These are phyloP conservation scores for Sterrhoptilus dennistouni DNA, from an alignment of 2,113 vertebrate genomes.

Conservation along the genomic window DNA sequence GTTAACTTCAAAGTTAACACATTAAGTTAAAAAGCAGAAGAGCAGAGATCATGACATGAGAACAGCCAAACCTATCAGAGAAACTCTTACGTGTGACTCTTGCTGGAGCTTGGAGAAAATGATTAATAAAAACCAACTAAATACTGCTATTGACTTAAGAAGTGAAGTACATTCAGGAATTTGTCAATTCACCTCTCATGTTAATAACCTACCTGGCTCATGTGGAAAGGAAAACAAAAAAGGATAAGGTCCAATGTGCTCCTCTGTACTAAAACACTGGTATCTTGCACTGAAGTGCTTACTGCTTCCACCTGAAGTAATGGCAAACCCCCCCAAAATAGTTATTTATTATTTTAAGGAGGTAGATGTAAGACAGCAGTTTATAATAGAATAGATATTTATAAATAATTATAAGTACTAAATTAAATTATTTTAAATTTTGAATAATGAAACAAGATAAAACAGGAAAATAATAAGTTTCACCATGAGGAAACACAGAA, in stretches of 20 bases:
- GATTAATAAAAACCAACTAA: not conserved
- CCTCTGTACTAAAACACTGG: constrained; percentile 96
- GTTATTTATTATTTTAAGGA: not conserved
- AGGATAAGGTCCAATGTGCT: constrained; percentile 97
- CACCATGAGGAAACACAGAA: not conserved
- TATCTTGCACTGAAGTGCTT: constrained; percentile 96
- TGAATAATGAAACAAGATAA: not conserved
- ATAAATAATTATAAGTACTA: not conserved
- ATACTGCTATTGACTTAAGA: not conserved
- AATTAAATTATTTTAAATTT: not conserved
- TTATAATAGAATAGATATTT: not conserved
- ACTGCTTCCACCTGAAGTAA: constrained; percentile 93
- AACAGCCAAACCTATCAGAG: not conserved
- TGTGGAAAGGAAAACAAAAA: constrained; percentile 98
- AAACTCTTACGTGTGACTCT: not conserved
- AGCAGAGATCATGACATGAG: not conserved
- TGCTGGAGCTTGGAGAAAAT: not conserved
- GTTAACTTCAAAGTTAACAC: not conserved
- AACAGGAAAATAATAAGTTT: not conserved
- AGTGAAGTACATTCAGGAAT: not conserved
- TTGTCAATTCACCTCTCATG: not conserved
- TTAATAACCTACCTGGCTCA: constrained; percentile 89
- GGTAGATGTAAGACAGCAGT: not conserved
- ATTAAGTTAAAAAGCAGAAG: not conserved
- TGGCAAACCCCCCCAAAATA: not conserved